Evolutionary conservation across 1,140 invertebrate genomes (phyloP).

Genomic region (Telenomus remus): DNA sequence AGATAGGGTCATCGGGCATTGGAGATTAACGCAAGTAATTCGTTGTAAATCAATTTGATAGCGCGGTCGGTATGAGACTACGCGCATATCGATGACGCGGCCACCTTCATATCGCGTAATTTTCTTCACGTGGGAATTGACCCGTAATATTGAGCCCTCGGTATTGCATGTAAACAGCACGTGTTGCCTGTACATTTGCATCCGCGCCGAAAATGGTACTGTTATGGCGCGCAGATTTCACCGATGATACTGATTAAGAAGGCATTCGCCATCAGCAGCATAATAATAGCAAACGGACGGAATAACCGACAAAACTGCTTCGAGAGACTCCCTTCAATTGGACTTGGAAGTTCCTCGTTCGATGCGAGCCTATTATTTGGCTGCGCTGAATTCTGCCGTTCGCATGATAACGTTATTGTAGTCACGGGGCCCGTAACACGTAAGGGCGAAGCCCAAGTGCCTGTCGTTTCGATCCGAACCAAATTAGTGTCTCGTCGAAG

Average conservation of each 20-base stretch:
- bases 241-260: slow-evolving; percentile 68
- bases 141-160: slow-evolving; percentile 3
- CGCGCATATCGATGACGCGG: slow-evolving; percentile 9
- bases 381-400: slow-evolving; percentile 19
- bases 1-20: slow-evolving; percentile 4
- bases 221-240: slow-evolving; percentile 52
- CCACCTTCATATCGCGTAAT: neutral
- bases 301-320: slow-evolving; percentile 57
- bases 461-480: slow-evolving; percentile 17
- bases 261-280: slow-evolving; percentile 59
- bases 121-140: slow-evolving; percentile 19
- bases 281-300: slow-evolving; percentile 51
- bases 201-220: slow-evolving; percentile 46
- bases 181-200: neutral
- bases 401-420: slow-evolving; percentile 55
- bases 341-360: slow-evolving; percentile 63
- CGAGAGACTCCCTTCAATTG: slow-evolving; percentile 67
- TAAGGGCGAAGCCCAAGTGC: slow-evolving; percentile 48
- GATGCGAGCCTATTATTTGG: slow-evolving; percentile 70
- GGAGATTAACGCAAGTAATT: slow-evolving; percentile 27
- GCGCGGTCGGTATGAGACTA: neutral
- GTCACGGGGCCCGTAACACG: slow-evolving; percentile 49
- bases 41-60: slow-evolving; percentile 41
- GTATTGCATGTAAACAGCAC: slow-evolving; percentile 50
- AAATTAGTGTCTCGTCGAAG: neutral